Percentiles rank a stretch among this genome's conserved stretches.
These are phyloP conservation scores for Hedychridium roseum DNA, from an alignment of 2,888 invertebrate genomes.

Conservation along the genomic window DNA sequence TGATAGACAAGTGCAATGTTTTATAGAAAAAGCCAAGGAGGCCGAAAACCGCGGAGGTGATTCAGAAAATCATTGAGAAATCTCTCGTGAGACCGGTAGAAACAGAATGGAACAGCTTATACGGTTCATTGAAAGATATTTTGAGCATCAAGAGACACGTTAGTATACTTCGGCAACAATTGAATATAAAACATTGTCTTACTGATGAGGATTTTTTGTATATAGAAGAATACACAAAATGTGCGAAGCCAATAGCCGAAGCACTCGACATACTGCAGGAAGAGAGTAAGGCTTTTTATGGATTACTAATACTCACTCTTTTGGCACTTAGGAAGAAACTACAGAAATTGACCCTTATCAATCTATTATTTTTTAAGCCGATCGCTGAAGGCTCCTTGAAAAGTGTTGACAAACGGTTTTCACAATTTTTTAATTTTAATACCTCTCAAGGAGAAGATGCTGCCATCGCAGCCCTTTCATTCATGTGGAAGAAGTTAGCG, in stretches of 20 bases:
- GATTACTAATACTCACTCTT: slow-evolving; percentile 16
- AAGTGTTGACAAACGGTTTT: too few species aligned
- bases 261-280: slow-evolving; percentile 18
- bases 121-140: neutral
- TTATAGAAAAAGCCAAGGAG: neutral
- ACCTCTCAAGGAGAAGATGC: too few species aligned
- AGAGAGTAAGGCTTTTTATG: slow-evolving; percentile 12
- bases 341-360: slow-evolving; percentile 2
- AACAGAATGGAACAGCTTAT: neutral
- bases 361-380: slow-evolving; percentile 7
- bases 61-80: neutral
- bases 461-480: too few species aligned
- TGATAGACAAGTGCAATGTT: neutral
- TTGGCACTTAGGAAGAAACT: slow-evolving; percentile 14
- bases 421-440: too few species aligned
- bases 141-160: neutral
- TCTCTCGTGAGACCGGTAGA: neutral
- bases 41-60: too few species aligned
- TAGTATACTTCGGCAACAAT: neutral
- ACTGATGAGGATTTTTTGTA: too few species aligned
- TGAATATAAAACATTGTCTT: too few species aligned
- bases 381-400: too few species aligned
- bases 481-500: too few species aligned
- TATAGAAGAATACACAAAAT: slow-evolving; percentile 14
- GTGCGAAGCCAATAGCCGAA: slow-evolving; percentile 15